A percentile compares a stretch with the other conserved stretches of the same genome.
Conservation (phyloP, 2,113 vertebrate species). For the Hepsetus odoe region DNA sequence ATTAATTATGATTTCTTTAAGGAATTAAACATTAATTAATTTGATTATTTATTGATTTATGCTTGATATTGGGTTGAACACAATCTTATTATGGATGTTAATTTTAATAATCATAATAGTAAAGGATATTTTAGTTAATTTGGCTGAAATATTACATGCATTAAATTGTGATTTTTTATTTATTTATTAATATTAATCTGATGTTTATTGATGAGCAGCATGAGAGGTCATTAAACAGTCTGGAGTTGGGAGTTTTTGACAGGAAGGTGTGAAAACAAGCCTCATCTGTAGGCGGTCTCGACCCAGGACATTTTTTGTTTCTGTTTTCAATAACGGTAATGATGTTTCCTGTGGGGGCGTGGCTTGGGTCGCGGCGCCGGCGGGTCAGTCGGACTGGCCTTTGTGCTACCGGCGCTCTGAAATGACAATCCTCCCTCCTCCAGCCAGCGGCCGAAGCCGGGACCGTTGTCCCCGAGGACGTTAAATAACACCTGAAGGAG, state of each 20-base stretch:
- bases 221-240: no score
- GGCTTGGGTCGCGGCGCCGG: background rate
- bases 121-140: no score
- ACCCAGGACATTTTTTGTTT: background rate
- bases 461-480: slow-evolving; percentile 28
- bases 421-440: slow-evolving; percentile 7
- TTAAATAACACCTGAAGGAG: slow-evolving; percentile 43
- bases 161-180: no score
- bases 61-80: no score
- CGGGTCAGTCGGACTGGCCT: slow-evolving; percentile 19
- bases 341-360: background rate
- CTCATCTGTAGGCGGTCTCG: background rate
- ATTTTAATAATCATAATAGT: no score
- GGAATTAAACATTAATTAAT: no score
- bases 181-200: no score
- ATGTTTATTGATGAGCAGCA: no score
- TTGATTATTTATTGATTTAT: no score
- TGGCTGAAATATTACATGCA: no score
- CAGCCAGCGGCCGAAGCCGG: slow-evolving; percentile 7
- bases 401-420: slow-evolving; percentile 27
- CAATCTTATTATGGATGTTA: no score
- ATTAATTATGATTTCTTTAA: no score
- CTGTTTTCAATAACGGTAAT: background rate
- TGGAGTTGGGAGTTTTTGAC: background rate
- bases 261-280: background rate